Evolutionary conservation across 92 coral and sea anemone species (phyloP).

Genomic region (Parazoanthus atlanticus): DNA sequence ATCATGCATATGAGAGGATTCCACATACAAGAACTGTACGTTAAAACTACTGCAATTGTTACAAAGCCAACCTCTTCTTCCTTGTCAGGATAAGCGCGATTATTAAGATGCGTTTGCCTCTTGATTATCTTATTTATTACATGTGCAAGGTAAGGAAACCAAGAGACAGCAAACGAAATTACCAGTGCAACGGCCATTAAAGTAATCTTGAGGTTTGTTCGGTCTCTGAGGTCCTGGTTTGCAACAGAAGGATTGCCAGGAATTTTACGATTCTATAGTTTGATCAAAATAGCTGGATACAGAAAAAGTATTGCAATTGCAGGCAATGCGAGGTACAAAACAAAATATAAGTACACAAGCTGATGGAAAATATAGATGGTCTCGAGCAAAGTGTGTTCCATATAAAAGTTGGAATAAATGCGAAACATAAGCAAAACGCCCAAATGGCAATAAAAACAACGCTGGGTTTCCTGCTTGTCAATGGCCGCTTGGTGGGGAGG

Average conservation of each 20-base stretch:
- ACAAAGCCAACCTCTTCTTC: too few relatives aligned
- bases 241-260: neutral
- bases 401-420: neutral
- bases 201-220: neutral
- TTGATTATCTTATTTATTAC: neutral
- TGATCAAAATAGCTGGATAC: conserved; percentile 10
- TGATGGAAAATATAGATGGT: too few relatives aligned
- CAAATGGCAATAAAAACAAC: neutral
- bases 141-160: neutral
- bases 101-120: too few relatives aligned
- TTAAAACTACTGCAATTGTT: neutral
- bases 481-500: neutral
- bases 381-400: neutral
- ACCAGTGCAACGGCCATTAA: neutral
- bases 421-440: neutral
- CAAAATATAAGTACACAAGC: neutral
- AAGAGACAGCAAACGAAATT: neutral
- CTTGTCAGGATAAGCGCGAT: too few relatives aligned
- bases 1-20: conserved; percentile 1
- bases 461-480: neutral
- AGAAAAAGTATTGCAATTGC: neutral
- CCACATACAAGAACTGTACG: neutral
- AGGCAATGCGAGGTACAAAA: neutral
- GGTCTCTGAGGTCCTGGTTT: conserved; percentile 1
- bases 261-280: neutral